These are phyloP conservation scores for Ametastegia equiseti DNA, from an alignment of 2,888 invertebrate species.

Conservation along the genomic window DNA sequence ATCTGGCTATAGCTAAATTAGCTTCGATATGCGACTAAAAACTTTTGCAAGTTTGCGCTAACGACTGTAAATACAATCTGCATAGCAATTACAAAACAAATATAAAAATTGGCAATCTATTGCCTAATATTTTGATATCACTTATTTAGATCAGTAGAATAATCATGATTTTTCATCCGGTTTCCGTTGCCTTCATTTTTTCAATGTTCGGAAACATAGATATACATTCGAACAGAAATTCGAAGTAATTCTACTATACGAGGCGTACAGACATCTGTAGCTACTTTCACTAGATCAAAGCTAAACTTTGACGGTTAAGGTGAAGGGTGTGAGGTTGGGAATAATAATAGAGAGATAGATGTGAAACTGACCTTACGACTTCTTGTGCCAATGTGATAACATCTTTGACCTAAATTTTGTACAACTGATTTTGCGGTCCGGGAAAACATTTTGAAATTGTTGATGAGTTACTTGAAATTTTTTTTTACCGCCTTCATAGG, in stretches of 20 bases:
- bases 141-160: neutral
- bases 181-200: neutral
- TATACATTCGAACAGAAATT: too few relatives aligned
- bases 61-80: neutral
- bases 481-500: slow-evolving; percentile 57
- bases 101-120: neutral
- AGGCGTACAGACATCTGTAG: too few relatives aligned
- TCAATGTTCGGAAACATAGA: too few relatives aligned
- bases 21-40: neutral
- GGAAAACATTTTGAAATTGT: slow-evolving; percentile 64
- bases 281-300: neutral
- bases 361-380: slow-evolving; percentile 48
- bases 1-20: slow-evolving; percentile 15
- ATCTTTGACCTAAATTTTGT: slow-evolving; percentile 60
- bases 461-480: slow-evolving; percentile 62
- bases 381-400: slow-evolving; percentile 30
- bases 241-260: too few relatives aligned
- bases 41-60: neutral
- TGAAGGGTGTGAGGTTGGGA: neutral
- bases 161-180: neutral
- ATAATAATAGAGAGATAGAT: neutral
- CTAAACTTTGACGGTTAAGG: neutral
- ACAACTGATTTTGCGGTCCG: slow-evolving; percentile 67
- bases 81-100: neutral
- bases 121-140: neutral